Conservation (phyloP, 2,888 invertebrate genomes). For the Drosophila lacicola region DNA sequence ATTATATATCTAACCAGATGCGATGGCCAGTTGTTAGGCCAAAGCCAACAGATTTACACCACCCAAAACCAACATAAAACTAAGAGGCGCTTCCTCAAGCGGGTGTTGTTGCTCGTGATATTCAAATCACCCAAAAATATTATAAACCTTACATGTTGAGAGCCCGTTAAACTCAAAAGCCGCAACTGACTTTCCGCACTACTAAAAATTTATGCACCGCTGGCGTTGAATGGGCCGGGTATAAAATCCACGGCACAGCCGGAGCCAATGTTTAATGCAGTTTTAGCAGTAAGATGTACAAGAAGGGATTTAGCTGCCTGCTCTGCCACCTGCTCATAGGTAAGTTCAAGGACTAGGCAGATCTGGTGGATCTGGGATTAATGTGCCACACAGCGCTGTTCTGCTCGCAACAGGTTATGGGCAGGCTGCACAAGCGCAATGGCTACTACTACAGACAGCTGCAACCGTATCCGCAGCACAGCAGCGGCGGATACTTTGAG, state of each 20-base stretch:
- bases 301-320: slow-evolving; percentile 47
- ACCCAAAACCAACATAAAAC: slow-evolving; percentile 16
- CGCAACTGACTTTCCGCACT: slow-evolving; percentile 76
- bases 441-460: slow-evolving; percentile 76
- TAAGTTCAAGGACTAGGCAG: slow-evolving; percentile 33
- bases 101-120: slow-evolving; percentile 33
- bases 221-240: slow-evolving; percentile 34
- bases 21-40: slow-evolving; percentile 2
- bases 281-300: slow-evolving; percentile 60
- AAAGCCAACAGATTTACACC: slow-evolving; percentile 40
- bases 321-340: slow-evolving; percentile 57
- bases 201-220: slow-evolving; percentile 65
- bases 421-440: slow-evolving; percentile 79
- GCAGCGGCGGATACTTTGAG: slow-evolving; percentile 56
- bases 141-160: slow-evolving; percentile 64
- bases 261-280: slow-evolving; percentile 51
- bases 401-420: slow-evolving; percentile 33
- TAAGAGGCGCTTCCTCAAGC: slow-evolving; percentile 66
- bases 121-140: slow-evolving; percentile 56
- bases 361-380: slow-evolving; percentile 3
- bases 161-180: slow-evolving; percentile 65
- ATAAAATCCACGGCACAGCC: slow-evolving; percentile 52
- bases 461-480: slow-evolving; percentile 53
- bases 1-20: background rate
- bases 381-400: slow-evolving; percentile 45